Conservation (phyloP, 2,888 invertebrate genomes). For the Prosapia bicincta region DNA sequence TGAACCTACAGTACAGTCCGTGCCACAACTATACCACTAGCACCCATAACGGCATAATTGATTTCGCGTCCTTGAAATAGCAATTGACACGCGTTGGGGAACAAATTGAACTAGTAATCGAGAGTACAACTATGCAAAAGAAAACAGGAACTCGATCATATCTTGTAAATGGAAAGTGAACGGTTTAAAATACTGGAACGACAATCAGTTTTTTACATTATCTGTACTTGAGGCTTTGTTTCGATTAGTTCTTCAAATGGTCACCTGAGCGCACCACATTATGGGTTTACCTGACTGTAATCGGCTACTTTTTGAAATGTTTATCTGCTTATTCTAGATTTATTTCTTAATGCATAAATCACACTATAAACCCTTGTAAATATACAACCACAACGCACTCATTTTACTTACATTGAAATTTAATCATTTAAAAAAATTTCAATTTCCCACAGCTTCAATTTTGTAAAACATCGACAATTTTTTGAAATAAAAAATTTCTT, state of each 20-base stretch:
- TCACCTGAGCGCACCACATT: not conserved
- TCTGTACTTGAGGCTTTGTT: not conserved
- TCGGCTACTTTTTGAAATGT: no score
- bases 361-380: no score
- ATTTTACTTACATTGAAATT: no score
- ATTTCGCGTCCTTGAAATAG: not conserved
- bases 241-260: not conserved
- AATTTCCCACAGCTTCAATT: no score
- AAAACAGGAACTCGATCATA: not conserved
- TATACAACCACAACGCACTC: no score
- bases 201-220: not conserved
- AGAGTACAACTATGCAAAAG: not conserved
- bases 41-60: not conserved
- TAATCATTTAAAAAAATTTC: no score
- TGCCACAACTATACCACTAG: not conserved
- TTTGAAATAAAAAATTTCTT: no score
- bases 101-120: not conserved
- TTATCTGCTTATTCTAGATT: no score
- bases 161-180: not conserved
- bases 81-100: not conserved
- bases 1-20: not conserved
- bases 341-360: no score
- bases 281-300: not conserved
- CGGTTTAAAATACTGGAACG: not conserved
- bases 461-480: no score